Evolutionary conservation across 2,888 invertebrate species (phyloP), one percentile per base, ranked within the genome.

Genomic region (Diarsia dahlii): DNA sequence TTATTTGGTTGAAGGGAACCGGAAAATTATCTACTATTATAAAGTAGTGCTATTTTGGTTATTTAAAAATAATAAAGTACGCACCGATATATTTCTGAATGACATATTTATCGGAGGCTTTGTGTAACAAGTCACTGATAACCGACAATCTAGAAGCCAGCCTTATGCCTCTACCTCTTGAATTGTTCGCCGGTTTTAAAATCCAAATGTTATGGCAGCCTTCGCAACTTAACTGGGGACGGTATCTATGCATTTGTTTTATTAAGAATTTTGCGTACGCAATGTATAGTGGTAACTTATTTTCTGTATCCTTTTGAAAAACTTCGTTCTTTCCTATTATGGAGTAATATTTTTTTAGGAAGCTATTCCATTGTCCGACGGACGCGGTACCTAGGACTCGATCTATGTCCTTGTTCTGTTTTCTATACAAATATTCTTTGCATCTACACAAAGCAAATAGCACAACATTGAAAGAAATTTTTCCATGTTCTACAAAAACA

Each of bases 81-180:
- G 91, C 94, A 98, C 98, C 99, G 84, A 99, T 98, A 91, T 99
- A 99, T 95, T 99, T 99, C 93, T 99, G 99, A 13, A 98, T 97
- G 48, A 99, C 97, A 93, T 98, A 99, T 95, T 97, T 97, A 83
- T 97, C 96, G 68, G 96, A 97, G 72, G 97, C 96, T 72, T 95
- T 97, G 48, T 96, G 96, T 4, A 98, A 93, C 87, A 97, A 95
- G 63, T 97, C 97, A 78, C 98, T 94, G 84, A 99, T 98, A 65
- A 98, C 98, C 77, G 97, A 97, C 77, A 99, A 94, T 82, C 97
- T 97, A 88, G 98, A 97, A 86, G 98, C 98, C 92, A 99, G 97
- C 83, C 97, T 97, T 83, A 99, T 99, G 6, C 99, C 99, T 91
- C 98, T 96, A 0, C 99, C 99, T 89, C 99, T 97, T 50, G 98